phyloP scores from a whole-genome alignment of 2,797 vertebrate genomes.

The Steatocranus sp. region DNA sequence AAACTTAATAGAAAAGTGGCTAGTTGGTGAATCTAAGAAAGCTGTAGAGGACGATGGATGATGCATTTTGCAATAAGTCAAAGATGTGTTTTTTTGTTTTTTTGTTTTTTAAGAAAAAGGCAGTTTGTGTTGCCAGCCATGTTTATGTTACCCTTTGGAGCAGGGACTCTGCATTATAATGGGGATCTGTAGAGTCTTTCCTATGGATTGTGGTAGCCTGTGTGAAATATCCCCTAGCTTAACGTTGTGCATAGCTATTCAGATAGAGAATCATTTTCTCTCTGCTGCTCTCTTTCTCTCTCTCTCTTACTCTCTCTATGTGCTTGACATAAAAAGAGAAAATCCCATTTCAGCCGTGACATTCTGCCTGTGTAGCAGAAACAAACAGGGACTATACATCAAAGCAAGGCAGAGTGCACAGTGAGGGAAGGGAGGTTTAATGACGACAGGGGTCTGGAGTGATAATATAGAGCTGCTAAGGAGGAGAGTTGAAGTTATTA shows the following conservation, averaged over 20 bases:
- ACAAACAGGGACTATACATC: constrained; percentile 67
- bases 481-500: constrained; percentile 40
- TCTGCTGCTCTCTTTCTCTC: background rate
- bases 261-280: constrained; percentile 39
- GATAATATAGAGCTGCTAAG: constrained; percentile 44
- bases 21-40: background rate
- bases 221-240: constrained; percentile 59
- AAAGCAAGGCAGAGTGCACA: constrained; percentile 57
- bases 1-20: background rate
- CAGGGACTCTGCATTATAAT: constrained; percentile 14
- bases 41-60: background rate
- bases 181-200: constrained; percentile 36
- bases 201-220: constrained; percentile 41
- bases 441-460: constrained; percentile 35
- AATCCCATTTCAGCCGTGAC: constrained; percentile 70
- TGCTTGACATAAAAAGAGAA: constrained; percentile 60
- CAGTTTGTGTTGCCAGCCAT: background rate
- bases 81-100: background rate
- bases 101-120: background rate
- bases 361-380: constrained; percentile 69
- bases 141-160: constrained; percentile 32
- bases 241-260: constrained; percentile 52
- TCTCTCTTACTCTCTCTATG: background rate
- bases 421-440: constrained; percentile 44
- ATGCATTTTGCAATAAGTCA: background rate